phyloP scores from a whole-genome alignment of 2,113 vertebrate species.

The Stegostoma tigrinum region DNA sequence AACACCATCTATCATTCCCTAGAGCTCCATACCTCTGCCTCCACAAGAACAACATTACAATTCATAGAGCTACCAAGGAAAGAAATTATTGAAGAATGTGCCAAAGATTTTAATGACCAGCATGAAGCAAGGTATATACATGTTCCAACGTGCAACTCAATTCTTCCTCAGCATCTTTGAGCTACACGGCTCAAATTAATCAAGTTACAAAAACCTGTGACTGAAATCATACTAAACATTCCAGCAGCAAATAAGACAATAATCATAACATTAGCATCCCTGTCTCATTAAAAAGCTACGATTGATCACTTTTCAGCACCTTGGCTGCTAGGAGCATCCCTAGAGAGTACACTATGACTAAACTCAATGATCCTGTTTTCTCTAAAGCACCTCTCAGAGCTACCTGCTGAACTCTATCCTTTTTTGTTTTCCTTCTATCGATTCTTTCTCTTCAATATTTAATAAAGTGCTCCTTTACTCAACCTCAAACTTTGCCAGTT shows the following conservation, averaged over 20 bases:
- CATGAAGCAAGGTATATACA: not conserved
- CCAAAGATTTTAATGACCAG: not conserved
- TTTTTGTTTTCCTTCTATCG: not conserved
- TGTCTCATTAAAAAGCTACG: not conserved
- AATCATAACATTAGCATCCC: not conserved
- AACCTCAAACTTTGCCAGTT: not conserved
- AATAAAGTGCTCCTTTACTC: not conserved
- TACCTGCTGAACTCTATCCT: not conserved
- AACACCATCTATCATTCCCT: constrained; percentile 8
- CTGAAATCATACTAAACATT: not conserved
- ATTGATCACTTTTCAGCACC: not conserved
- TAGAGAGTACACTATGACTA: not conserved
- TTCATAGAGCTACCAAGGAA: not conserved
- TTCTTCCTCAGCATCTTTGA: not conserved
- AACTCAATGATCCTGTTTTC: not conserved
- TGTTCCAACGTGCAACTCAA: constrained; percentile 2
- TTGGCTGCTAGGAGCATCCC: not conserved
- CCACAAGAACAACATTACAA: not conserved
- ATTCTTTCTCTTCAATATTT: not conserved
- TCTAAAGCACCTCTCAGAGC: not conserved
- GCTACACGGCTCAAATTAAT: not conserved
- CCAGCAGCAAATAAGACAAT: constrained; percentile 1
- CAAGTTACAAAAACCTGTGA: not conserved
- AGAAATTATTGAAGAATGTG: constrained; percentile 2
- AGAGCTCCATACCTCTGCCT: not conserved